Evolutionary conservation across 1,140 invertebrate species (phyloP).

Genomic region (Pentalonia nigronervosa): DNA sequence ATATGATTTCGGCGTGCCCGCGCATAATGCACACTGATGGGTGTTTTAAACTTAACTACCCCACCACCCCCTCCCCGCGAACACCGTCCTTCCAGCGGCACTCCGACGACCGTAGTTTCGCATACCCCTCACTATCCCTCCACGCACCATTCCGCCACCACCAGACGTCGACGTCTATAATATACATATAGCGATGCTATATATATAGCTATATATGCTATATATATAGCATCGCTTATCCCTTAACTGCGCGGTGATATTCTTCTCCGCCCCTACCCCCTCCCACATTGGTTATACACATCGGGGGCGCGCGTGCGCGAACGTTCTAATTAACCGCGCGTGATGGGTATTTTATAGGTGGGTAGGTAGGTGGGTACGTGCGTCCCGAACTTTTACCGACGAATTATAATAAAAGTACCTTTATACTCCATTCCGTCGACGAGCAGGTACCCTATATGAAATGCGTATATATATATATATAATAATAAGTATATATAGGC

Average conservation of each 20-base stretch:
- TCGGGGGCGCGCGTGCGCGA: not conserved
- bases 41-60: constrained; percentile 54
- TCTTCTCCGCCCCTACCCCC: not conserved
- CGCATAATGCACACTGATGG: constrained; percentile 55
- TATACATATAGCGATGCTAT: too few relatives aligned
- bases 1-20: constrained; percentile 52
- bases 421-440: not conserved
- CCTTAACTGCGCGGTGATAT: not conserved
- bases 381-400: constrained; percentile 22
- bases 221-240: not conserved
- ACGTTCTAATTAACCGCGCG: constrained; percentile 33
- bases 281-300: not conserved
- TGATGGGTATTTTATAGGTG: not conserved
- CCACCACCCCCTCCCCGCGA: not conserved
- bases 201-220: too few relatives aligned
- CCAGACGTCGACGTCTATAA: not conserved
- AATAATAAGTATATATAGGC: too few relatives aligned
- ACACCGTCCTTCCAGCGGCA: not conserved
- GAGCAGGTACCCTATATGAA: not conserved
- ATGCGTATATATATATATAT: too few relatives aligned
- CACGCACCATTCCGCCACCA: too few relatives aligned
- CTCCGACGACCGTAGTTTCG: not conserved
- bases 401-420: constrained; percentile 12
- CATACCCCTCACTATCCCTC: not conserved
- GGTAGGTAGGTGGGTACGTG: not conserved